Conservation (phyloP, 35 echinoderm and acorn worm genomes). For the Hemicentrotus pulcherrimus region DNA sequence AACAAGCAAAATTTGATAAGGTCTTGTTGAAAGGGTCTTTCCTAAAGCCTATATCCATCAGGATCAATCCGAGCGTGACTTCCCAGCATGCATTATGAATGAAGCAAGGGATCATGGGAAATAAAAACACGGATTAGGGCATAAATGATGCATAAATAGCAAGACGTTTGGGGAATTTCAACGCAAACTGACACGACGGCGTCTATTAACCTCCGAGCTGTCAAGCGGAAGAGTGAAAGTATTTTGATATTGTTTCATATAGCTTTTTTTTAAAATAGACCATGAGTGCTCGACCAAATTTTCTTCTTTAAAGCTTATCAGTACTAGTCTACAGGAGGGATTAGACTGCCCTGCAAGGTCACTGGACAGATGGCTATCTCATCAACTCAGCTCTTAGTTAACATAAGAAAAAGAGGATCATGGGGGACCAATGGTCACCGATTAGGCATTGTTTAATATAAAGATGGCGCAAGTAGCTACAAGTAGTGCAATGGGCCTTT, state of each 20-base stretch:
- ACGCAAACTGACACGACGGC: neutral
- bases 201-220: neutral
- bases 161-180: neutral
- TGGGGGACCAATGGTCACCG: too few species aligned
- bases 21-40: neutral
- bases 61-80: neutral
- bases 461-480: too few species aligned
- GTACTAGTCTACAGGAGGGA: too few species aligned
- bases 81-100: conserved; percentile 2
- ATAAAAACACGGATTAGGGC: neutral
- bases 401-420: too few species aligned
- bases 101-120: neutral
- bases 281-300: neutral
- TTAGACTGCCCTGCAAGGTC: too few species aligned
- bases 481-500: too few species aligned
- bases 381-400: too few species aligned
- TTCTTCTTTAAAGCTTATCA: too few species aligned
- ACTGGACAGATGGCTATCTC: too few species aligned
- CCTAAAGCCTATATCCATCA: neutral
- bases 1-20: neutral
- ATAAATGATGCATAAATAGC: conserved; percentile 32
- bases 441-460: too few species aligned
- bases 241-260: neutral
- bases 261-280: neutral
- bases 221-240: neutral